These are phyloP conservation scores for Pomatostomus ruficeps DNA, from an alignment of 2,113 vertebrate species.

Conservation along the genomic window DNA sequence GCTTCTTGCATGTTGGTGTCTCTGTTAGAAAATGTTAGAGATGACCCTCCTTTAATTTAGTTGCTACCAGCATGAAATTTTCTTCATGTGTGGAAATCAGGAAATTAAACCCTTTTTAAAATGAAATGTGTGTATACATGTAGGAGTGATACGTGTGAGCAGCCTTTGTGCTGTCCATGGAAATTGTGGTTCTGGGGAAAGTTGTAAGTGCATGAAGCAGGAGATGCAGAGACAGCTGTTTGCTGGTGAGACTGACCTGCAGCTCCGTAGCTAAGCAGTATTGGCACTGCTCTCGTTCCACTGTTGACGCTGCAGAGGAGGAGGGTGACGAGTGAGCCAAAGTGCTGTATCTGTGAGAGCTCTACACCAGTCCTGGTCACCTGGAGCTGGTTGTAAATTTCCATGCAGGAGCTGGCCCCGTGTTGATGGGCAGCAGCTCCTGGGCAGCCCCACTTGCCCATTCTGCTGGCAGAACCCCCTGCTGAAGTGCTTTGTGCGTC, in stretches of 20 bases:
- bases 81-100: background rate
- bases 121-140: background rate
- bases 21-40: background rate
- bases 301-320: background rate
- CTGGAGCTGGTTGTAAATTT: background rate
- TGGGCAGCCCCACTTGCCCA: background rate
- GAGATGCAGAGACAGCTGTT: background rate
- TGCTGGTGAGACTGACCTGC: background rate
- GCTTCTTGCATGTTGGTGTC: background rate
- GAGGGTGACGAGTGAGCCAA: background rate
- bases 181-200: background rate
- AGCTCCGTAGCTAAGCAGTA: rapidly evolving
- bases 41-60: background rate
- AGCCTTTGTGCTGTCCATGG: background rate
- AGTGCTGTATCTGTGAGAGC: background rate
- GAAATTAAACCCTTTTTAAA: background rate
- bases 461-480: background rate
- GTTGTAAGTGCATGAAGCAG: background rate
- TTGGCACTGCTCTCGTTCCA: rapidly evolving
- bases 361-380: background rate
- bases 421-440: background rate
- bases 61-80: background rate
- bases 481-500: background rate
- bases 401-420: rapidly evolving
- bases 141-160: rapidly evolving